phyloP scores from a whole-genome alignment of 2,113 vertebrate species.

The Arothron firmamentum region DNA sequence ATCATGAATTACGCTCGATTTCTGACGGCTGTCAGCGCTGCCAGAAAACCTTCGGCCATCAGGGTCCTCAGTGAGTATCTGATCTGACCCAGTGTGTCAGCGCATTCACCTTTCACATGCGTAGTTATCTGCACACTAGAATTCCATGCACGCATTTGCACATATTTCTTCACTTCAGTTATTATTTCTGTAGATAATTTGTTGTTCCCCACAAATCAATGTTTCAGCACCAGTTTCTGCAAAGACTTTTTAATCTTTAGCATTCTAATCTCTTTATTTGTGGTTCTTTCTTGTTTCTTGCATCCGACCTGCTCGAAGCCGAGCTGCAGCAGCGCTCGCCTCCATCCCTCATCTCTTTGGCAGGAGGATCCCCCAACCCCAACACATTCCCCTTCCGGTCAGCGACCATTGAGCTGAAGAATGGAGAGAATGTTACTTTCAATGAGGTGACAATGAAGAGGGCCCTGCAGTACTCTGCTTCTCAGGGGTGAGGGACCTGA shows the following conservation, averaged over 20 bases:
- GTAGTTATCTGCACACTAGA: too few species aligned
- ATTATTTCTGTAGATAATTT: not conserved
- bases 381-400: conserved; percentile 85
- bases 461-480: conserved; percentile 89
- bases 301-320: conserved; percentile 63
- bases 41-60: conserved; percentile 82
- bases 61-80: conserved; percentile 82
- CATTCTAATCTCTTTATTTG: not conserved
- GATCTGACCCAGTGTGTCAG: not conserved
- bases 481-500: conserved; percentile 76
- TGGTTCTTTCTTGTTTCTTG: not conserved
- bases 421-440: conserved; percentile 75
- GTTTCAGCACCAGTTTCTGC: not conserved
- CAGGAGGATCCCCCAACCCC: conserved; percentile 85
- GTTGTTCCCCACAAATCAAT: not conserved
- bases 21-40: conserved; percentile 82
- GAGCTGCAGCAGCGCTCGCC: conserved; percentile 80
- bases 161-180: not conserved
- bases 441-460: conserved; percentile 80
- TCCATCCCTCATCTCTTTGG: conserved; percentile 86
- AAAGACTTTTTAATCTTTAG: too few species aligned
- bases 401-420: conserved; percentile 72
- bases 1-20: conserved; percentile 91
- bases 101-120: too few species aligned
- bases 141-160: not conserved